phyloP scores from a whole-genome alignment of 2,113 vertebrate genomes.

The Cyprinodon tularosa region DNA sequence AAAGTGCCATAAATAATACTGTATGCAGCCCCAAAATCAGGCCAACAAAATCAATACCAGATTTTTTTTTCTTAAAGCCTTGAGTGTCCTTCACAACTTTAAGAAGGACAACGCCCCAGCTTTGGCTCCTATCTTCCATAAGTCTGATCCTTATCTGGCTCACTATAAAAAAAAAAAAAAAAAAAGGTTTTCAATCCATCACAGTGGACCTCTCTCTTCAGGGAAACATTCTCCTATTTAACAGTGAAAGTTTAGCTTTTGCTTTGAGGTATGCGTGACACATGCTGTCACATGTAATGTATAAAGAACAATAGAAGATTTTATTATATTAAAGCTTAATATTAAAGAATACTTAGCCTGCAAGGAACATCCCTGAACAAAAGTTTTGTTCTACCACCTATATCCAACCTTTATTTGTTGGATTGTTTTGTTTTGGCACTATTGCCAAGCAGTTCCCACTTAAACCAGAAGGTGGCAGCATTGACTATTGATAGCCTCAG shows the following conservation, averaged over 20 bases:
- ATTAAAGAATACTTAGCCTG: no score
- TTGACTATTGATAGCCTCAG: no score
- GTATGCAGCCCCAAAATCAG: constrained; percentile 42
- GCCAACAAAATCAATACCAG: constrained; percentile 62
- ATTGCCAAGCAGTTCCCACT: no score
- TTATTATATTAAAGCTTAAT: neutral
- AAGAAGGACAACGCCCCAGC: constrained; percentile 68
- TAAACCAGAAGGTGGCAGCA: no score
- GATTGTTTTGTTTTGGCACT: no score
- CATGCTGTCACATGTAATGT: no score
- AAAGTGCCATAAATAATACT: constrained; percentile 39
- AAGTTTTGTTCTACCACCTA: neutral
- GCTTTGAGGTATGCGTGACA: neutral
- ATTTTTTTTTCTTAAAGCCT: constrained; percentile 47
- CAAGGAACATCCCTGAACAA: neutral
- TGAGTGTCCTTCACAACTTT: constrained; percentile 62
- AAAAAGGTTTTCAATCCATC: constrained; percentile 21
- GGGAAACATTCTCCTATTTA: constrained; percentile 7
- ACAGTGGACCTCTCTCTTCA: constrained; percentile 2
- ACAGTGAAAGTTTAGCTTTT: neutral
- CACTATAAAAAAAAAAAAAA: constrained; percentile 13
- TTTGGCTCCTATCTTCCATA: constrained; percentile 25
- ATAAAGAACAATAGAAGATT: neutral
- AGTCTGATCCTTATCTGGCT: constrained; percentile 58
- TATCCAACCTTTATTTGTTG: neutral